A percentile compares a stretch with the other conserved stretches of the same genome.
These are phyloP conservation scores for Anoura caudifer DNA, from an alignment of 2,113 vertebrate genomes.

Conservation along the genomic window DNA sequence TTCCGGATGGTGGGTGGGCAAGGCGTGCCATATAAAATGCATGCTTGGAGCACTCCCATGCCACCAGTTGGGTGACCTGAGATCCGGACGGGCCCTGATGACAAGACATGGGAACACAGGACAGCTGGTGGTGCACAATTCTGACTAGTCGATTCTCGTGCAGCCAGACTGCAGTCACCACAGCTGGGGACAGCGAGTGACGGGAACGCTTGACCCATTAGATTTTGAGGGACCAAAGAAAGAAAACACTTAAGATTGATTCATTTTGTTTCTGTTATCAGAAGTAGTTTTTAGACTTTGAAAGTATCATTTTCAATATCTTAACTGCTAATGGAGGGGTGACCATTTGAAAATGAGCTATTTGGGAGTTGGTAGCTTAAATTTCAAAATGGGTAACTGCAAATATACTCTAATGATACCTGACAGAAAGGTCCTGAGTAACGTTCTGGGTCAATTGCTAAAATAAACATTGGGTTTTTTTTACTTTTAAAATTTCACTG, in stretches of 20 bases:
- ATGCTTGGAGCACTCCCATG: neutral
- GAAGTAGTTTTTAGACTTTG: neutral
- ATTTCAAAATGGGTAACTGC: slow-evolving; percentile 13
- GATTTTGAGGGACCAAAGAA: neutral
- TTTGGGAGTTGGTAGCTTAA: neutral
- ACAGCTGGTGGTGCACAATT: slow-evolving; percentile 22
- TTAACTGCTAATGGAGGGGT: neutral
- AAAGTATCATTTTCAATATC: neutral
- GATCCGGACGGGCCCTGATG: neutral
- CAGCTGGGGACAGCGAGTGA: neutral
- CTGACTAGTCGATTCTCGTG: neutral
- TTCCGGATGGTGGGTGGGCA: slow-evolving; percentile 16
- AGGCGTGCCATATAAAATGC: slow-evolving; percentile 63
- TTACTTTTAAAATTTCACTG: neutral
- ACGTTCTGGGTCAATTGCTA: neutral
- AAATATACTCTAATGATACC: neutral
- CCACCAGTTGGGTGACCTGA: slow-evolving; percentile 35
- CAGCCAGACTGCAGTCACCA: neutral
- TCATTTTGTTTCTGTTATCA: neutral
- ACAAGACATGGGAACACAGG: slow-evolving; percentile 43
- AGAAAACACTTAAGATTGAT: neutral
- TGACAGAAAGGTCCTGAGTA: neutral
- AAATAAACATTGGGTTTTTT: neutral
- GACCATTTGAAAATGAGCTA: neutral
- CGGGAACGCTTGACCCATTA: neutral